These are phyloP conservation scores for Tetraodon nigroviridis DNA, from an alignment of 2,113 vertebrate genomes.

Conservation along the genomic window DNA sequence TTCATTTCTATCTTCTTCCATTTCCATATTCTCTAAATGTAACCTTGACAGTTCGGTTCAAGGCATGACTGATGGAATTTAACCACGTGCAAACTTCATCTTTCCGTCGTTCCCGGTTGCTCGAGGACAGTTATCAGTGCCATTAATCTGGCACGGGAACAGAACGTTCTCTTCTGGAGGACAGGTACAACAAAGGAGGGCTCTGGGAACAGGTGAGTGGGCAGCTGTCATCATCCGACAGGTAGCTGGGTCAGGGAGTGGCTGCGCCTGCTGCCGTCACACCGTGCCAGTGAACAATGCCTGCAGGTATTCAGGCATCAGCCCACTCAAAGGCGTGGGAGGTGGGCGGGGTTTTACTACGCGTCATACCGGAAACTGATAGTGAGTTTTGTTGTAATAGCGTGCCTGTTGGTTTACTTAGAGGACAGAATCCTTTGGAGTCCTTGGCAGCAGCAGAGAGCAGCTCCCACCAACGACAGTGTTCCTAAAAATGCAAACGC, in stretches of 20 bases:
- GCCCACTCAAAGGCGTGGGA: slow-evolving; percentile 55
- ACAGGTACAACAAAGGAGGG: slow-evolving; percentile 27
- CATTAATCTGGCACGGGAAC: slow-evolving; percentile 2
- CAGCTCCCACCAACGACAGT: slow-evolving; percentile 1
- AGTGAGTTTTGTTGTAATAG: slow-evolving; percentile 47
- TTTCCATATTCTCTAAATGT: too few species aligned
- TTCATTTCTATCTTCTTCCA: too few species aligned
- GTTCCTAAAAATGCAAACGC: slow-evolving; percentile 14
- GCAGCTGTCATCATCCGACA: slow-evolving; percentile 60
- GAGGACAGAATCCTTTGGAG: slow-evolving; percentile 6
- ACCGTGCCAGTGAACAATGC: slow-evolving; percentile 46
- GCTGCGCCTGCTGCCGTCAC: slow-evolving; percentile 56
- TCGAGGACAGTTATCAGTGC: slow-evolving; percentile 17
- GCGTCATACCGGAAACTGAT: slow-evolving; percentile 52
- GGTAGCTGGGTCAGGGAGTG: slow-evolving; percentile 68
- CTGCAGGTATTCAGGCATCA: slow-evolving; percentile 50
- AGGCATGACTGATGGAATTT: too few species aligned
- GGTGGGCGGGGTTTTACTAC: slow-evolving; percentile 56
- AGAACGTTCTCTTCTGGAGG: slow-evolving; percentile 36
- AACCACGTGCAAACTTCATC: too few species aligned
- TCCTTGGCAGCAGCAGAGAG: background rate
- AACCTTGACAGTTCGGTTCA: too few species aligned
- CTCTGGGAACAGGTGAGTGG: slow-evolving; percentile 64
- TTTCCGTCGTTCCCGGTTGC: background rate
- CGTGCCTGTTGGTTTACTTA: slow-evolving; percentile 2